Percentiles rank a stretch among this genome's conserved stretches.
Evolutionary conservation across 2,113 vertebrate species (phyloP).

Genomic region (Paradoxurus hermaphroditus): DNA sequence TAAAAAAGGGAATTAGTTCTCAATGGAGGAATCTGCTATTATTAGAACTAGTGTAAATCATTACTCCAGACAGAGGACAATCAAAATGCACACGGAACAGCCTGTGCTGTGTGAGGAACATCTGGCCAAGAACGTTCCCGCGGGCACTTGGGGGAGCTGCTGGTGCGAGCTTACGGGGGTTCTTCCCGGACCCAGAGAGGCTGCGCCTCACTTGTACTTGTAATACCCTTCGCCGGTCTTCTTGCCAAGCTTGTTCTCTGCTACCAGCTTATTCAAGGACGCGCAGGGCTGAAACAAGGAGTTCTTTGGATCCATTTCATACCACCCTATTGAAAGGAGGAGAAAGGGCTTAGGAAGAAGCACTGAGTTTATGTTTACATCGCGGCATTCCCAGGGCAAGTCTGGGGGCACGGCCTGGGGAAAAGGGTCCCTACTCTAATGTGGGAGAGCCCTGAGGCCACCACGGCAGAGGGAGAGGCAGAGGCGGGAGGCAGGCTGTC

Average conservation of each 20-base stretch:
- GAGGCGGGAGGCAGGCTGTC: background rate
- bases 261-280: constrained; percentile 90
- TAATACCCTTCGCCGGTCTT: constrained; percentile 98
- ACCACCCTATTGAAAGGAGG: constrained; percentile 88
- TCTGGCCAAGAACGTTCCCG: constrained; percentile 40
- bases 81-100: constrained; percentile 23
- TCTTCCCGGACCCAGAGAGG: background rate
- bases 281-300: constrained; percentile 88
- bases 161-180: background rate
- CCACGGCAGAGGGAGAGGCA: too few species aligned
- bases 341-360: background rate
- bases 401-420: background rate
- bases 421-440: too few species aligned
- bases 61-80: constrained; percentile 40
- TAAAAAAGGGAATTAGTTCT: constrained; percentile 46
- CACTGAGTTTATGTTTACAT: too few species aligned
- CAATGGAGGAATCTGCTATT: constrained; percentile 32
- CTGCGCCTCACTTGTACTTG: constrained; percentile 88
- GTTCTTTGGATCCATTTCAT: constrained; percentile 86
- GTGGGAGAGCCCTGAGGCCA: background rate
- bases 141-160: background rate
- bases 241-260: constrained; percentile 93
- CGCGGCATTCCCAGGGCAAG: background rate
- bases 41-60: constrained; percentile 35
- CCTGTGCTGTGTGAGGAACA: background rate